Base-by-base conservation (phyloP, 2,888 invertebrate genomes). In the Napeogenes sylphis region DNA sequence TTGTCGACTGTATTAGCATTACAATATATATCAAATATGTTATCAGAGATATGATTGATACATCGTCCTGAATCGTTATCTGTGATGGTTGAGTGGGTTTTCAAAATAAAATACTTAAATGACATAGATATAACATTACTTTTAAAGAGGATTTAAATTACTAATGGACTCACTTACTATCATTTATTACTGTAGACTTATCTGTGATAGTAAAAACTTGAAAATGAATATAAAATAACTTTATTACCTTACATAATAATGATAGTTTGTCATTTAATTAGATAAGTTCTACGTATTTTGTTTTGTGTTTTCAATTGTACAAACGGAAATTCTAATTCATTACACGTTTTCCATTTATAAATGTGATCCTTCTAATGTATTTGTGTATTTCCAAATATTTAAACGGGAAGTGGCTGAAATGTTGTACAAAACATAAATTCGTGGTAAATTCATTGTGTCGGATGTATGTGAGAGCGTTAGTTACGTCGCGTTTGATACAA, bases 401-500 rank as follows among this genome's bases (percentile, higher is more conserved):
- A 21, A 53, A 56, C 35, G 38, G 54, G 64, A 61, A 61, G 64
- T 55, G 64, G 61, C 55, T 55, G 61, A 66, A 64, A 64, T 66
- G 66, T 61, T 65, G 58, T 45, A 60, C 56, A 60, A 66, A 64
- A 64, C 56, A 51, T 45, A 63, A 61, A 65, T 68, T 67, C 65
- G 66, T 60, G 68, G 66, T 64, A 65, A 71, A 70, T 61, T 60
- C 69, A 73, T 73, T 73, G 71, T 70, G 59, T 64, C 68, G 63
- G 68, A 67, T 61, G 68, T 71, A 63, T 64, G 65, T 67, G 62
- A 63, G 62, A 46, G 64, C 67, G 66, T 65, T 67, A 66, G 64
- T 56, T 62, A 35, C 42, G 42, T 42, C 8, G 42, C 67, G 62
- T 57, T 62, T 60, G 68, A 67, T 76, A 82, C 79, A 83, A 82